Base-by-base conservation (phyloP, 2,113 vertebrate species). In the Monopterus albus region DNA sequence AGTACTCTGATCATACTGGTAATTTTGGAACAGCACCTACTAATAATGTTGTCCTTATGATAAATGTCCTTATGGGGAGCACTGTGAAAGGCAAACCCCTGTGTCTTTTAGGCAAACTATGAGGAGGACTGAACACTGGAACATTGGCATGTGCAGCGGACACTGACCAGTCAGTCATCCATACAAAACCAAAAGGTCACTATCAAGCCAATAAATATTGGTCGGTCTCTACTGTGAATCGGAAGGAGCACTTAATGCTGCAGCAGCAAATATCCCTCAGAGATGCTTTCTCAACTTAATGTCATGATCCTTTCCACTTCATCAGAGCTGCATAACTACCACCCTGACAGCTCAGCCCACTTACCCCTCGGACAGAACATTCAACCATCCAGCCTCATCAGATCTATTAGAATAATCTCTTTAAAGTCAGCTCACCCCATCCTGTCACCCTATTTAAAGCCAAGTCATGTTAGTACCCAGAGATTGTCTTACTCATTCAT, bases 341-440 rank as follows among this genome's bases (percentile, higher is more conserved):
- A 74, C 82, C 74, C 49, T 76, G 84, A 88, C 74, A 57, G 69
- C 78, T 88, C 83, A 40, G 75, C 83, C 74, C 71, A 58, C 85
- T 85, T 62, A 58, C 60, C 47, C 89, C 75, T 40, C 57, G 46
- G 49, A 82, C 81, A 57, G 83, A 70, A 74, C 76, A 70, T 81
- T 83, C 79, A 79, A 81, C 83, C 78, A 88, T 90, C 90, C 85
- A 83, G 69, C 85, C 88, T 91, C 85, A 91, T 91, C 76, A 86
- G 81, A 81, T 88, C 78, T 85, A 87, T 91, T 92, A 29, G 70
- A 77, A 74, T 78, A 73, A 89, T 91, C 81, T 88, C 87, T 88
- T 76, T 85, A 91, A 85, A 88, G 86, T 83, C 58, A 72, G 75
- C 74, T 84, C 84, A 75, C 45, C 78, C 79, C 78, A 63, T 90